Evolutionary conservation across 2,797 vertebrate genomes (phyloP).

Genomic region (Chelon labrosus): DNA sequence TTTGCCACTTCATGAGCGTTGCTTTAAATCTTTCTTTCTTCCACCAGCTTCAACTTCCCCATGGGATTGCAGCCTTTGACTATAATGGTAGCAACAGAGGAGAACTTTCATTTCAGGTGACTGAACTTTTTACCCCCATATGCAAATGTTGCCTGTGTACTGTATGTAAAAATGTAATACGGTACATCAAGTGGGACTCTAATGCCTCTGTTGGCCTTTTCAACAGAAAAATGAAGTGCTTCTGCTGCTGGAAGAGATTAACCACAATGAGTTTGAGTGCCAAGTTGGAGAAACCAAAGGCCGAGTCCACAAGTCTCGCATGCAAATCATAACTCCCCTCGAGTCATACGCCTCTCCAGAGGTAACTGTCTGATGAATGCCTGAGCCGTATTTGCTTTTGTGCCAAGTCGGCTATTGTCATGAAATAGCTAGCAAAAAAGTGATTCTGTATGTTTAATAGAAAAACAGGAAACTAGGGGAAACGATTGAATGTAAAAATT

Average conservation of each 20-base stretch:
- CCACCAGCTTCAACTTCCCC: slow-evolving; percentile 88
- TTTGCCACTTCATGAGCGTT: not conserved
- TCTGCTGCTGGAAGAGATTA: slow-evolving; percentile 82
- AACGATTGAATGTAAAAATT: too few species aligned
- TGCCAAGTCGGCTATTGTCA: not conserved
- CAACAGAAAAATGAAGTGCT: slow-evolving; percentile 87
- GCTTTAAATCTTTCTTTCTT: slow-evolving; percentile 43
- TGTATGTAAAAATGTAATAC: too few species aligned
- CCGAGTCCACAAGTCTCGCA: slow-evolving; percentile 80
- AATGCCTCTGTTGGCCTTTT: slow-evolving; percentile 22
- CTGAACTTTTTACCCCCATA: not conserved
- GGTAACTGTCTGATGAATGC: slow-evolving; percentile 59
- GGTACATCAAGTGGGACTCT: not conserved
- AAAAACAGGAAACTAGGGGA: too few species aligned
- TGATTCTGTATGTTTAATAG: too few species aligned
- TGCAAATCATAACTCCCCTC: slow-evolving; percentile 88
- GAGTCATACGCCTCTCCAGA: slow-evolving; percentile 34
- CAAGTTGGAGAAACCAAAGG: slow-evolving; percentile 83
- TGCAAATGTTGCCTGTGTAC: too few species aligned
- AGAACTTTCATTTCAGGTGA: slow-evolving; percentile 92
- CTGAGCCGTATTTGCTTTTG: not conserved
- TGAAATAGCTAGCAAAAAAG: too few species aligned
- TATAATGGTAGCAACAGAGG: slow-evolving; percentile 80
- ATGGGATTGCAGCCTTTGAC: slow-evolving; percentile 85
- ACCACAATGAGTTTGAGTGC: slow-evolving; percentile 85